Evolutionary conservation across 2,113 vertebrate species (phyloP).

Genomic region (Lampris megalopsis): DNA sequence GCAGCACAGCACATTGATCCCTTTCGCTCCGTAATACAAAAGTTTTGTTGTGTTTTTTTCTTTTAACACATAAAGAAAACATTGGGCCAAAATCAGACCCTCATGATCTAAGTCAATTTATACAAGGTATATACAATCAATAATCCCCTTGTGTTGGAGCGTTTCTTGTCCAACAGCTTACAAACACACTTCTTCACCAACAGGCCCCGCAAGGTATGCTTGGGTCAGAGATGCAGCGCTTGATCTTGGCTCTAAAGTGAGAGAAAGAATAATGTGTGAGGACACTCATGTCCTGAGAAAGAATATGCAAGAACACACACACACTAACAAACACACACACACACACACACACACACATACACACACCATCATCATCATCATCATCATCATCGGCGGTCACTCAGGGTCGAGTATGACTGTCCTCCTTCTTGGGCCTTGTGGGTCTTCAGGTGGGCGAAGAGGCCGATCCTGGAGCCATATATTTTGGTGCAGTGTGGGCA

Average conservation of each 20-base stretch:
- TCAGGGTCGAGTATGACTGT: too few species aligned
- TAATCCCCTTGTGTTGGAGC: too few species aligned
- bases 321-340: background rate
- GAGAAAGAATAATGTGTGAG: background rate
- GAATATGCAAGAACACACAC: background rate
- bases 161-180: background rate
- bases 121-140: too few species aligned
- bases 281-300: too few species aligned
- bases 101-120: too few species aligned
- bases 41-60: background rate
- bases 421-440: too few species aligned
- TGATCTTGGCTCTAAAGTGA: slow-evolving; percentile 53
- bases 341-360: fast-evolving
- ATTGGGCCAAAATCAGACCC: too few species aligned
- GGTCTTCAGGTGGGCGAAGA: too few species aligned
- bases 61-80: too few species aligned
- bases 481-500: too few species aligned
- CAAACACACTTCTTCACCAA: slow-evolving; percentile 48
- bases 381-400: too few species aligned
- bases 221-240: slow-evolving; percentile 41
- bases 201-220: slow-evolving; percentile 58
- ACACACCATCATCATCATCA: background rate
- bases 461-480: too few species aligned
- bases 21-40: background rate
- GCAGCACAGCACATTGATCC: background rate